phyloP scores from a whole-genome alignment of 64 coral and sea anemone species.

The Stylophora pistillata region DNA sequence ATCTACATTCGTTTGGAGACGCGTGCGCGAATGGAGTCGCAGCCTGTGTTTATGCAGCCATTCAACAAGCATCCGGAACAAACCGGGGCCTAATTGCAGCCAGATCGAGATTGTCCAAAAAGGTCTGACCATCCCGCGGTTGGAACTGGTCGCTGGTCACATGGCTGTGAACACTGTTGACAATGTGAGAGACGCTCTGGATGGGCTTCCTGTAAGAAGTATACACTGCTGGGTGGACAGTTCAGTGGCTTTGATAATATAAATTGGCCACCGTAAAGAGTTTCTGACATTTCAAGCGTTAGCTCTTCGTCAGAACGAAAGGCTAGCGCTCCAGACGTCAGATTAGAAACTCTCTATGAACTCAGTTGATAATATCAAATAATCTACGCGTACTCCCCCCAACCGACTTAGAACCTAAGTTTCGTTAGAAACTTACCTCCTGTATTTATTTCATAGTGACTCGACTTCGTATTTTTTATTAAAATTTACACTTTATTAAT shows the following conservation, averaged over 20 bases:
- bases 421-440: no score
- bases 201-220: background rate
- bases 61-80: background rate
- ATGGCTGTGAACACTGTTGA: constrained; percentile 1
- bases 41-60: background rate
- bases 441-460: no score
- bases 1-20: constrained; percentile 8
- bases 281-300: no score
- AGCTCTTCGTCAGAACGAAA: no score
- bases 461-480: no score
- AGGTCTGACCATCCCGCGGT: constrained; percentile 26
- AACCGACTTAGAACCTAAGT: no score
- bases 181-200: constrained; percentile 6
- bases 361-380: no score
- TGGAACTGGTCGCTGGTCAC: constrained; percentile 32
- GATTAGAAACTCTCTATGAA: no score
- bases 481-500: no score
- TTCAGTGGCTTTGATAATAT: background rate
- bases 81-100: constrained; percentile 3
- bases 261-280: no score
- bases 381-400: no score
- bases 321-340: no score
- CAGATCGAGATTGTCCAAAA: constrained; percentile 17
- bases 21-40: background rate
- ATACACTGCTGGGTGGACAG: constrained; percentile 20